These are phyloP conservation scores for Tinea pellionella DNA, from an alignment of 2,888 invertebrate species.

Conservation along the genomic window DNA sequence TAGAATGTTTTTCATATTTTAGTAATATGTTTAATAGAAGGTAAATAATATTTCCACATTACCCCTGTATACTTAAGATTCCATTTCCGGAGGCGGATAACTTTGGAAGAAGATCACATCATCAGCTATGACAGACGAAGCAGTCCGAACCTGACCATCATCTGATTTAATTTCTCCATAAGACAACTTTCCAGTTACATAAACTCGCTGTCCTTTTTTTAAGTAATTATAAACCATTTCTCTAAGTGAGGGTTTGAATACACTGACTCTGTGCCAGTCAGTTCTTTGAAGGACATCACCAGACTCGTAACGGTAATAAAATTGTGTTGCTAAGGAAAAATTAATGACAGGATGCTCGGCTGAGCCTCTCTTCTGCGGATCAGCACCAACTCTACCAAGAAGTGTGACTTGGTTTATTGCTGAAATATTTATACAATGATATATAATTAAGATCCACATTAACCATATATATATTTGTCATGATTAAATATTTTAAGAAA, in stretches of 20 bases:
- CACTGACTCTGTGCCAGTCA: constrained; percentile 91
- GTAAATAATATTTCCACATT: no score
- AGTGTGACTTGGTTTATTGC: constrained; percentile 86
- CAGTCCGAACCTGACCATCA: constrained; percentile 75
- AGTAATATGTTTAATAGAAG: no score
- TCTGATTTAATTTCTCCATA: constrained; percentile 88
- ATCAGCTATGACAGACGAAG: constrained; percentile 88
- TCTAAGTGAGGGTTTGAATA: constrained; percentile 86
- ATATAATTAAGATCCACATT: neutral
- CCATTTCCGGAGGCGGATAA: neutral
- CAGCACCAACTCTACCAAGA: constrained; percentile 88
- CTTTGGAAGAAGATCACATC: constrained; percentile 85
- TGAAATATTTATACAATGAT: constrained; percentile 24
- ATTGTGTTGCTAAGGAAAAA: constrained; percentile 91
- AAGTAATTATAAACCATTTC: constrained; percentile 83
- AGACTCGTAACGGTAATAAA: constrained; percentile 82
- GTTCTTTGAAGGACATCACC: constrained; percentile 87
- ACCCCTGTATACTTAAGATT: neutral
- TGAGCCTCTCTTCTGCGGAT: constrained; percentile 86
- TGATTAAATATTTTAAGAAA: constrained; percentile 3
- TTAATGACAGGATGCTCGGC: constrained; percentile 86
- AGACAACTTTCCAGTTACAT: constrained; percentile 83
- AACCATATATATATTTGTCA: neutral
- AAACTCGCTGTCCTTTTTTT: constrained; percentile 87
- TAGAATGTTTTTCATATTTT: no score